Conservation (phyloP, 2,888 invertebrate species). For the Zygogramma bicolorata region DNA sequence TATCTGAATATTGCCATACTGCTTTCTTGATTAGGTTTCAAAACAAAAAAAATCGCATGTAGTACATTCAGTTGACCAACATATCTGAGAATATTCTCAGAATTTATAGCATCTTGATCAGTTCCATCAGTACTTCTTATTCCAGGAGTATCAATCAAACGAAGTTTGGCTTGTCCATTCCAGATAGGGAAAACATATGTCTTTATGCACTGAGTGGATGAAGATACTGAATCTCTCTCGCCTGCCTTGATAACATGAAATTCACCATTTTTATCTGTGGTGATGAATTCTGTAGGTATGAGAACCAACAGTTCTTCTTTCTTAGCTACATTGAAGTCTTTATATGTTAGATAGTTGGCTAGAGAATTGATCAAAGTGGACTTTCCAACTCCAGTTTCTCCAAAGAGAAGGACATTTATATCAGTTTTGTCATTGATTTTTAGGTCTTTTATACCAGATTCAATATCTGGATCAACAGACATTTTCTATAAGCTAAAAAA, state of each 20-base stretch:
- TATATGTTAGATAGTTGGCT: slow-evolving; percentile 57
- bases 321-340: slow-evolving; percentile 50
- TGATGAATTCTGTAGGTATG: slow-evolving; percentile 55
- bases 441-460: slow-evolving; percentile 19
- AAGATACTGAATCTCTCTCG: slow-evolving; percentile 49
- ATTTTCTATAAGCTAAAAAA: not conserved
- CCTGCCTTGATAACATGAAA: slow-evolving; percentile 48
- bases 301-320: slow-evolving; percentile 49
- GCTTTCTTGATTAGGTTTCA: slow-evolving; percentile 58
- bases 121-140: slow-evolving; percentile 57
- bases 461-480: not conserved
- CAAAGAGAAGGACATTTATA: slow-evolving; percentile 60
- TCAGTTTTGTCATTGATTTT: slow-evolving; percentile 39
- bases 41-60: slow-evolving; percentile 59
- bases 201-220: slow-evolving; percentile 52
- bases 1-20: slow-evolving; percentile 58
- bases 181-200: slow-evolving; percentile 51
- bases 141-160: slow-evolving; percentile 62
- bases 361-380: slow-evolving; percentile 63
- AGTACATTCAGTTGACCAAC: slow-evolving; percentile 56
- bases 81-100: slow-evolving; percentile 57
- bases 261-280: slow-evolving; percentile 51
- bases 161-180: slow-evolving; percentile 47
- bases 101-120: slow-evolving; percentile 51
- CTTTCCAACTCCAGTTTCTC: slow-evolving; percentile 62